Evolutionary conservation across 2,888 invertebrate species (phyloP).

Genomic region (Pheosia tremula): DNA sequence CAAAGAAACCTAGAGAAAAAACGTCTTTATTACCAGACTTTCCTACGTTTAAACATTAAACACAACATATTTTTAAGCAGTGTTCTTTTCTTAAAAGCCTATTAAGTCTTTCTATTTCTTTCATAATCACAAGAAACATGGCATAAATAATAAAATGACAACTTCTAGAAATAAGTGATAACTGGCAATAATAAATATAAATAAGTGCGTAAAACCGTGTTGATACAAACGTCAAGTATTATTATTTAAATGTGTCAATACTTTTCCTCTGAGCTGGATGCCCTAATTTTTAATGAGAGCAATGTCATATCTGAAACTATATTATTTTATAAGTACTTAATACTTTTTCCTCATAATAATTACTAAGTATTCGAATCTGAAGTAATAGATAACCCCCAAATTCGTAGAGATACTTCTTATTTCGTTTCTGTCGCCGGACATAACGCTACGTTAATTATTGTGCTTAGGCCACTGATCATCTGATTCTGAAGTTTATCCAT

Average conservation of each 20-base stretch:
- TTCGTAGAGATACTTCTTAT: no score
- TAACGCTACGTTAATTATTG: no score
- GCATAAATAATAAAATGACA: not conserved
- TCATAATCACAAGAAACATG: slow-evolving; percentile 2
- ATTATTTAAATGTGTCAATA: slow-evolving; percentile 19
- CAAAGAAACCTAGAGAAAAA: no score
- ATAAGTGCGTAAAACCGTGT: slow-evolving; percentile 13
- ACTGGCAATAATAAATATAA: slow-evolving; percentile 11
- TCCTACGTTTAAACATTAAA: no score
- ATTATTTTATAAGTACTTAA: not conserved
- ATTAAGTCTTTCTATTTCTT: not conserved
- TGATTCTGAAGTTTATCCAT: no score
- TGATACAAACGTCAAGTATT: slow-evolving; percentile 11
- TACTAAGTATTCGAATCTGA: no score
- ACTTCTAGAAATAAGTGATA: slow-evolving; percentile 8
- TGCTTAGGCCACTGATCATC: no score
- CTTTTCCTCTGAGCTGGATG: slow-evolving; percentile 28
- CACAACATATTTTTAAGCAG: no score
- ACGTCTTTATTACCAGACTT: no score
- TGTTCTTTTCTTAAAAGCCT: not conserved
- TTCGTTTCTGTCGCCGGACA: no score
- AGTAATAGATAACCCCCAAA: no score
- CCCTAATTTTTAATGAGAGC: slow-evolving; percentile 43
- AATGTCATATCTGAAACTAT: slow-evolving; percentile 24
- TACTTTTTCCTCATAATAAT: not conserved